phyloP scores from a whole-genome alignment of 2,888 invertebrate genomes.

The Nephrotoma appendiculata region DNA sequence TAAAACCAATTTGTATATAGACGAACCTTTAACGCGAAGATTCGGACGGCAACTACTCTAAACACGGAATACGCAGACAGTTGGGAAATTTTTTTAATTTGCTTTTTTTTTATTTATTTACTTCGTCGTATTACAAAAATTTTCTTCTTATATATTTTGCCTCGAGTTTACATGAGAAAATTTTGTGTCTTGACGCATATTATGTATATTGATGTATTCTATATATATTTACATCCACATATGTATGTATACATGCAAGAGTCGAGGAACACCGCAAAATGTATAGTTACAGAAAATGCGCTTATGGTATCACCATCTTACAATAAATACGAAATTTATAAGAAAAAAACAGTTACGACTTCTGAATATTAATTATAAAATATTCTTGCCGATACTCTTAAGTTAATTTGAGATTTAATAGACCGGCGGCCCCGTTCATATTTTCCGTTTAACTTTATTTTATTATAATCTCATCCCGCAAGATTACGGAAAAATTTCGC shows the following conservation, averaged over 20 bases:
- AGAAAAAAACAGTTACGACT: neutral
- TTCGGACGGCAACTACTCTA: slow-evolving; percentile 3
- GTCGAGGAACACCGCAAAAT: neutral
- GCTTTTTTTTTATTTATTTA: neutral
- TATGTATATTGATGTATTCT: neutral
- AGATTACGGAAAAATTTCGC: neutral
- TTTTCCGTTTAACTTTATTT: neutral
- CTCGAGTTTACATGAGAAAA: neutral
- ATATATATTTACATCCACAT: too few species aligned
- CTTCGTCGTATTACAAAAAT: neutral
- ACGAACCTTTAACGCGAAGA: neutral
- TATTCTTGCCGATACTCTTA: neutral
- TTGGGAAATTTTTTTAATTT: neutral
- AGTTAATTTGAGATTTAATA: neutral
- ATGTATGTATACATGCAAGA: neutral
- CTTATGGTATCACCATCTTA: neutral
- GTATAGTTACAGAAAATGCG: neutral
- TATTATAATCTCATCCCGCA: neutral
- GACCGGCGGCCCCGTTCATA: neutral
- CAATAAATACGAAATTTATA: neutral
- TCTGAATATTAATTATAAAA: neutral
- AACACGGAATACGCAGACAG: neutral
- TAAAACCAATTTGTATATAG: neutral
- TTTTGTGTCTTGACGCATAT: neutral
- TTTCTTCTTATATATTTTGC: neutral